Conservation (phyloP, 2,113 vertebrate species). For the Nesoenas mayeri region DNA sequence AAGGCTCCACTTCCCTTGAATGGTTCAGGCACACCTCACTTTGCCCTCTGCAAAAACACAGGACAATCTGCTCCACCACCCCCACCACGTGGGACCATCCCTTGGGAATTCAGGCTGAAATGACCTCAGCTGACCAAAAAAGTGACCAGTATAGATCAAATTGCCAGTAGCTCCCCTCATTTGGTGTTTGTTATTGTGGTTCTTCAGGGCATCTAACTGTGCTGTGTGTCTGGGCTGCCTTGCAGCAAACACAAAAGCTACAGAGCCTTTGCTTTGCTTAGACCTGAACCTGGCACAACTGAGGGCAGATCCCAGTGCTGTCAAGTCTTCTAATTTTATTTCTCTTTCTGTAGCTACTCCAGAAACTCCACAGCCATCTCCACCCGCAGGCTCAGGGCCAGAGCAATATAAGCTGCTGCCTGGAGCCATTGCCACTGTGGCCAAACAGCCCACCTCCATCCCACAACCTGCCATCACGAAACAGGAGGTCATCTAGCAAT, state of each 20-base stretch:
- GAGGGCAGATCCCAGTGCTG: not conserved
- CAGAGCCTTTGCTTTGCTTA: not conserved
- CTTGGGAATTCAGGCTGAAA: not conserved
- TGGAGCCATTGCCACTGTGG: conserved; percentile 88
- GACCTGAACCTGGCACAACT: fast-evolving
- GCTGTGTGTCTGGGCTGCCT: not conserved
- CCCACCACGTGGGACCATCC: not conserved
- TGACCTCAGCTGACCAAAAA: not conserved
- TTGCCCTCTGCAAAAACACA: not conserved
- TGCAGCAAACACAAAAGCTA: not conserved
- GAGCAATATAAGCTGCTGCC: conserved; percentile 96
- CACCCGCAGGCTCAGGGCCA: conserved; percentile 88
- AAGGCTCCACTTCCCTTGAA: not conserved
- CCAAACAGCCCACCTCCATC: conserved; percentile 91
- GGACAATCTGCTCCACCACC: not conserved
- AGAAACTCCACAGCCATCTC: conserved; percentile 96
- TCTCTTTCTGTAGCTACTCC: conserved; percentile 87
- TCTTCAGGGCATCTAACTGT: not conserved
- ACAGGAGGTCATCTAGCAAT: conserved; percentile 92
- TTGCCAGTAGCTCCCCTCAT: not conserved
- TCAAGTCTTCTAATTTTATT: not conserved
- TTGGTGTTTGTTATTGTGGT: not conserved
- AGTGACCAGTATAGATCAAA: not conserved
- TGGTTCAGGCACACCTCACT: not conserved
- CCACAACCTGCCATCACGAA: conserved; percentile 93